phyloP scores from a whole-genome alignment of 2,113 vertebrate species.

The Erinaceus europaeus region DNA sequence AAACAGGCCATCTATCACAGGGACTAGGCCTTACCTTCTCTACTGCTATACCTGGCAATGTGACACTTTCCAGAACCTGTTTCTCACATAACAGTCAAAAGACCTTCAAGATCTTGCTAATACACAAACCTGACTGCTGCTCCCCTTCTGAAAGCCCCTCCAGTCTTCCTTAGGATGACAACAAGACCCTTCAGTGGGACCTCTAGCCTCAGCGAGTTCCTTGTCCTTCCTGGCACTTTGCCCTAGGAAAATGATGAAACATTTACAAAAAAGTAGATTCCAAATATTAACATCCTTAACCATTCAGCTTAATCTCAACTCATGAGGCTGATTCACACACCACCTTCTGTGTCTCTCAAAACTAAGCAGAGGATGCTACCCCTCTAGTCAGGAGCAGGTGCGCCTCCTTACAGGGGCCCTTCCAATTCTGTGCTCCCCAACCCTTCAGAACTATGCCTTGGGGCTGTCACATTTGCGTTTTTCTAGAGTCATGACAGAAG shows the following conservation, averaged over 20 bases:
- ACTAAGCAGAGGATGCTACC: neutral
- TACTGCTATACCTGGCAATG: no score
- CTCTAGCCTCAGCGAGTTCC: neutral
- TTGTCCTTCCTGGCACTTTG: neutral
- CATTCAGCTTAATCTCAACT: neutral
- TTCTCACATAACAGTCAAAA: neutral
- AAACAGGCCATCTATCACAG: neutral
- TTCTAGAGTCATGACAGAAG: no score
- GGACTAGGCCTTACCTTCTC: no score
- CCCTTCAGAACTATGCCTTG: no score
- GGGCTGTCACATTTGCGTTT: no score
- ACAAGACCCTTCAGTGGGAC: neutral
- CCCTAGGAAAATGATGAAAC: neutral
- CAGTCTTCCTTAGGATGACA: neutral
- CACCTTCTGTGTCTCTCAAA: neutral
- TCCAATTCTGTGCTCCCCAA: neutral
- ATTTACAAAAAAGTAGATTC: neutral
- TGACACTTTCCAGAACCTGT: no score
- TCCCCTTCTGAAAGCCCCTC: neutral
- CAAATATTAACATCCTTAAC: neutral
- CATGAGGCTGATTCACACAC: neutral
- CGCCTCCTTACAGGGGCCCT: no score
- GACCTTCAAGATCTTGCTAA: neutral
- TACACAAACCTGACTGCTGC: accelerated
- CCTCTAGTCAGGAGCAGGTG: no score